These are phyloP conservation scores for Nemapogon koenigi DNA, from an alignment of 2,888 invertebrate genomes.

Conservation along the genomic window DNA sequence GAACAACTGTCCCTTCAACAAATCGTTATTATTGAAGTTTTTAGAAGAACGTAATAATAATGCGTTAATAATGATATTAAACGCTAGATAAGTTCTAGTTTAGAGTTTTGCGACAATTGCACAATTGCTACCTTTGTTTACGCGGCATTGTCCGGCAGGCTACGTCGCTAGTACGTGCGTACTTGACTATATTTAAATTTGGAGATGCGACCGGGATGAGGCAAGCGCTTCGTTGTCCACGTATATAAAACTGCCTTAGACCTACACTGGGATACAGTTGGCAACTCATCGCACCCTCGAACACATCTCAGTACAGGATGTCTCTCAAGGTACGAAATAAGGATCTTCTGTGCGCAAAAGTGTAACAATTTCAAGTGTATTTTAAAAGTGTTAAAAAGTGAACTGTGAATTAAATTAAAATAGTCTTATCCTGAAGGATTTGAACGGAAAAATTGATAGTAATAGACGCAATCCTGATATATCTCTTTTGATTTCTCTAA, in stretches of 20 bases:
- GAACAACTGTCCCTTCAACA: no score
- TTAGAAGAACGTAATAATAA: constrained; percentile 5
- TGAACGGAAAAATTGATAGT: no score
- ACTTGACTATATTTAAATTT: constrained; percentile 65
- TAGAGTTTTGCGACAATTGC: constrained; percentile 35
- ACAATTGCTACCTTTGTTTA: constrained; percentile 50
- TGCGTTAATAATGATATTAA: constrained; percentile 10
- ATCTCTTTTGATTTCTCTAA: no score
- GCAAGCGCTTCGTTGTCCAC: constrained; percentile 30
- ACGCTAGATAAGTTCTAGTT: constrained; percentile 8
- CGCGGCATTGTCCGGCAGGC: constrained; percentile 55
- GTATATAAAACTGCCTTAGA: constrained; percentile 45
- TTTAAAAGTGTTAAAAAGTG: constrained; percentile 20
- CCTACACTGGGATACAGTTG: constrained; percentile 46
- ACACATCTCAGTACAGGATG: constrained; percentile 44
- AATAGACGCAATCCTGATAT: no score
- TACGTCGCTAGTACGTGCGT: constrained; percentile 52
- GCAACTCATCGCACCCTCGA: constrained; percentile 43
- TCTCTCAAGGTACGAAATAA: constrained; percentile 50
- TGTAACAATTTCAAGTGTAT: constrained; percentile 14
- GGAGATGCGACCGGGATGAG: constrained; percentile 58
- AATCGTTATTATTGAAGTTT: no score
- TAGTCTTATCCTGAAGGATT: no score
- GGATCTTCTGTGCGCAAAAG: constrained; percentile 21
- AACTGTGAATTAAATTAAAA: no score